Evolutionary conservation across 2,113 vertebrate genomes (phyloP).

Genomic region (Urocolius indicus): DNA sequence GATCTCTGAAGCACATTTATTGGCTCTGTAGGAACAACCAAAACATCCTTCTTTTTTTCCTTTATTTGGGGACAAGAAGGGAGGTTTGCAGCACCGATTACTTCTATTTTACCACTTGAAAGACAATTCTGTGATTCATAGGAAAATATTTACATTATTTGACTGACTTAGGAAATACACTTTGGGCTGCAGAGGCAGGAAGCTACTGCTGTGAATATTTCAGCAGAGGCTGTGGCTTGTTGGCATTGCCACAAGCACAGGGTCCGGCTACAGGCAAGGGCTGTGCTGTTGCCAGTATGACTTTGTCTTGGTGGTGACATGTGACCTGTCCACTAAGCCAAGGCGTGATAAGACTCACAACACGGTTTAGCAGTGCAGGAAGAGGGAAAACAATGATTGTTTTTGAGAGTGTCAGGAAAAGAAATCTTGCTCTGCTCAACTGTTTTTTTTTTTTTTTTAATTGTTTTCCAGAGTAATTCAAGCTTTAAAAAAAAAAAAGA

Average conservation of each 20-base stretch:
- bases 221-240: background rate
- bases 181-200: background rate
- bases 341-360: conserved; percentile 25
- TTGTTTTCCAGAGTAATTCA: background rate
- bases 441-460: background rate
- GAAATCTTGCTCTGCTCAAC: background rate
- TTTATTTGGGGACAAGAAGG: background rate
- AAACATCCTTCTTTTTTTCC: background rate
- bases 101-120: background rate
- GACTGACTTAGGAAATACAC: background rate
- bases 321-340: conserved; percentile 2
- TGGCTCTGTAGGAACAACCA: background rate
- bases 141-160: background rate
- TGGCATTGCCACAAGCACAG: background rate
- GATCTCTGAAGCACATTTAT: background rate
- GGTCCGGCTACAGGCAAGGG: background rate
- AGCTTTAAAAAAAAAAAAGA: background rate
- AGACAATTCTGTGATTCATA: background rate
- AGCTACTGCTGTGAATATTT: background rate
- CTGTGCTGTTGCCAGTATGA: conserved; percentile 7
- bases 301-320: conserved; percentile 41
- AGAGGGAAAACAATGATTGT: conserved; percentile 65
- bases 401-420: conserved; percentile 51
- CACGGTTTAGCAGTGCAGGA: conserved; percentile 32
- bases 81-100: background rate